phyloP scores from a whole-genome alignment of 2,888 invertebrate genomes.

The Cephalotes varians region DNA sequence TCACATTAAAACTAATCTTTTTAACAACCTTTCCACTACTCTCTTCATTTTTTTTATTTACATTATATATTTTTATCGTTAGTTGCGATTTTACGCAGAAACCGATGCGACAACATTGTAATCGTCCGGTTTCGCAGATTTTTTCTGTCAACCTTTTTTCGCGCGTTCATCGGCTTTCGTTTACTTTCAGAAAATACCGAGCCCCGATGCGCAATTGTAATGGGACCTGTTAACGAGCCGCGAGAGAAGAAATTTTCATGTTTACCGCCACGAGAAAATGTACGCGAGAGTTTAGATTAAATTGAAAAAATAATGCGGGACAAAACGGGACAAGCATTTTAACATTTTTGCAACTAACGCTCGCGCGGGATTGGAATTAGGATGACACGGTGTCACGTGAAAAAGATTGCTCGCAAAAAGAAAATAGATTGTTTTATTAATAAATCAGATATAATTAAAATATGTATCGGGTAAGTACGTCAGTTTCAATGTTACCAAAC shows the following conservation, averaged over 20 bases:
- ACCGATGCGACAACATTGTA: not conserved
- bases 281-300: slow-evolving; percentile 30
- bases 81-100: not conserved
- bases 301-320: not conserved
- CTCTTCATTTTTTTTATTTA: not conserved
- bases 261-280: slow-evolving; percentile 13
- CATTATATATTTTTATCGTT: not conserved
- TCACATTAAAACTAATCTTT: not conserved
- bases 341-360: slow-evolving; percentile 19
- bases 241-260: slow-evolving; percentile 37
- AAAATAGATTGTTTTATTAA: slow-evolving; percentile 16
- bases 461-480: not conserved
- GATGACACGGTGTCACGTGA: slow-evolving; percentile 9
- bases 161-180: not conserved
- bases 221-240: slow-evolving; percentile 56
- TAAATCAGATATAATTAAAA: slow-evolving; percentile 33
- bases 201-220: slow-evolving; percentile 53
- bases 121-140: slow-evolving; percentile 26
- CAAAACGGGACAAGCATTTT: slow-evolving; percentile 2
- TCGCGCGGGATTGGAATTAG: not conserved
- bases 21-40: not conserved
- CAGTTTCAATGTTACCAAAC: not conserved
- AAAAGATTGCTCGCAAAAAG: slow-evolving; percentile 31
- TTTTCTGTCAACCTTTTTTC: slow-evolving; percentile 32
- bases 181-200: slow-evolving; percentile 32